phyloP scores from a whole-genome alignment of 2,888 invertebrate species.

The Agrenia bidenticulata region DNA sequence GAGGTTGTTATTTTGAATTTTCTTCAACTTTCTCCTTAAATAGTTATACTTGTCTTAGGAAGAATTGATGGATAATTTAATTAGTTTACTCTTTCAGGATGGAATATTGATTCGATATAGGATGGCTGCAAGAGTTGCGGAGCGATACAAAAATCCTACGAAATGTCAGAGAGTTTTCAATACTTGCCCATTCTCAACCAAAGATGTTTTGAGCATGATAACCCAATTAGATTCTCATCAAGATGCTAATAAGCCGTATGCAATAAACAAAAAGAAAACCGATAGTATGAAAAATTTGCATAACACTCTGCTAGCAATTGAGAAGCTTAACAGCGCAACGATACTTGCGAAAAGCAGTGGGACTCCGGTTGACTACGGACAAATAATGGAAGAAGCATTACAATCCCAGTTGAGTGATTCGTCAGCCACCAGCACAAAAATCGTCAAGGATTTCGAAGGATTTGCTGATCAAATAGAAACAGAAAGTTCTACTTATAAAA shows the following conservation, averaged over 20 bases:
- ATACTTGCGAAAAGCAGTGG: conserved; percentile 21
- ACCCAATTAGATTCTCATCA: not conserved
- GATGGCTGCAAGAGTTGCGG: conserved; percentile 30
- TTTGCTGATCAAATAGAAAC: conserved; percentile 22
- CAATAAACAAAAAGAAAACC: not conserved
- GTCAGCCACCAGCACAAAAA: conserved; percentile 24
- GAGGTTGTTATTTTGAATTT: not conserved
- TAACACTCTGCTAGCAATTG: conserved; percentile 34
- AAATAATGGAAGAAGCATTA: conserved; percentile 15
- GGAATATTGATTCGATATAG: conserved; percentile 26
- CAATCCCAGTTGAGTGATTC: not conserved
- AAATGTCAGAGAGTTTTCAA: conserved; percentile 8
- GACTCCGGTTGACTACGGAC: conserved; percentile 20
- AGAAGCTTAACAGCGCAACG: conserved; percentile 32
- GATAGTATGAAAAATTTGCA: conserved; percentile 18
- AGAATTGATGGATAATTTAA: not conserved
- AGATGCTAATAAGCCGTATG: not conserved
- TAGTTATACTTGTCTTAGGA: not conserved
- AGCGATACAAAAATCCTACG: conserved; percentile 25
- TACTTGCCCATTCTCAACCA: conserved; percentile 3
- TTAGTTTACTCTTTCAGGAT: conserved; percentile 13
- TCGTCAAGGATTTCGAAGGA: conserved; percentile 30
- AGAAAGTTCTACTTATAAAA: not conserved
- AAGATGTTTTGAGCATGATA: conserved; percentile 17
- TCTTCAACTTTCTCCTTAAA: too few relatives aligned